Base-by-base conservation (phyloP, 2,888 invertebrate species). In the Acheta domesticus region DNA sequence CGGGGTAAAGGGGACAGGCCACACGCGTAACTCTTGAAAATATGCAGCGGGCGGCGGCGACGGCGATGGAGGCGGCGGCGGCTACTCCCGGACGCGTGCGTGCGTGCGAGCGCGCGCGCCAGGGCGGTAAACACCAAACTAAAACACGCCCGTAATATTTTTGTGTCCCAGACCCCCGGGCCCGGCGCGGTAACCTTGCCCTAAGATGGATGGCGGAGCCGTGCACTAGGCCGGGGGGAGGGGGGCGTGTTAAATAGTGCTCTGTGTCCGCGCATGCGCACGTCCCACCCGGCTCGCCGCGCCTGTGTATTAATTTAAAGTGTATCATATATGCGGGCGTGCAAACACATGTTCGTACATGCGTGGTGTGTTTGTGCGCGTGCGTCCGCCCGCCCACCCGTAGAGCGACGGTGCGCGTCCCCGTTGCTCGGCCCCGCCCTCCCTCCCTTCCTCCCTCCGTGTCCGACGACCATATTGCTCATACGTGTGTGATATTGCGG, bases 261-360 rank as follows among this genome's bases (percentile, higher is more conserved):
- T 62, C 62, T 62, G 62, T 62, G 62, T 62, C 62, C 62, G 62
- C 62, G 62, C 62, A 62, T 62, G 62, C 62, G 11, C 62, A 62
- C 62, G 4, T 62, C 62, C 62, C n/a, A 12, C 62, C 62, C 62
- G 16, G 14, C 62, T 62, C 62, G 62, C 62, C 62, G 3, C 62
- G 16, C 62, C n/a, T 62, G 16, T 62, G 62, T 62, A 62, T 62
- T 62, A 62, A 62, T 62, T 62, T 62, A 62, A 62, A 62, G 62
- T 62, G 62, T 62, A 62, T 62, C 62, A 62, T 62, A 62, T 62
- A 62, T 62, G 62, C 62, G 62, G 16, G 62, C 62, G 62, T 62
- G 62, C 62, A 76, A 79, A 62, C 79, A 79, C 76, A 73, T 79
- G 79, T 76, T 48, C 75, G 75, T 79, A 79, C 75, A 79, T 79